Base-by-base conservation (phyloP, 2,797 vertebrate species). In the Typhlichthys eigenmanni region DNA sequence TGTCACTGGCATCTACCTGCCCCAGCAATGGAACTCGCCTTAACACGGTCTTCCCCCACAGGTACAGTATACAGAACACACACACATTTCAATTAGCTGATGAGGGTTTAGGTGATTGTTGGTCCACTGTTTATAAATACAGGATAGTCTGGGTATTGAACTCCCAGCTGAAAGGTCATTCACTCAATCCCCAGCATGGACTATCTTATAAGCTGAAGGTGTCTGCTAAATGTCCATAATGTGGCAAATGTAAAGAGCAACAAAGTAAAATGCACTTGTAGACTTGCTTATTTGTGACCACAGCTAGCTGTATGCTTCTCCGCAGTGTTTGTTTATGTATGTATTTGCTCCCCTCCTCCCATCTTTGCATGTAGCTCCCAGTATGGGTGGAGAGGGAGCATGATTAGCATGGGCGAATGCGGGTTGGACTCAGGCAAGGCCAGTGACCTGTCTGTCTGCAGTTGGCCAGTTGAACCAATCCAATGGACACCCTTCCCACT, bases 351-450 rank as follows among this genome's bases (percentile, higher is more conserved):
- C 2, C 32, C 50, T 24, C 4, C 17, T 5, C 13, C 13, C 47
- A 6, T 57, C 19, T 62, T 1, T 75, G 13, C 71, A 1, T 70
- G 68, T 24, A 96, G 95, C 55, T 93, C 92, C 69, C 93, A 89
- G 68, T 94, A 92, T 0, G 91, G 88, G 0, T 94, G 94, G 94
- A 91, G 94, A 63, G 85, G 91, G 0, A 96, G 95, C 7, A 93
- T 92, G 55, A 83, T 89, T 86, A 96, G 94, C 72, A 47, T 95
- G 70, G 95, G 93, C 0, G 95, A 96, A 0, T 92, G 92, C 0
- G 93, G 95, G 84, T 76, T 95, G 55, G 95, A 96, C 85, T 96
- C 95, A 0, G 95, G 95, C 7, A 96, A 96, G 81, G 95, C 94
- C 80, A 96, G 95, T 0, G 95, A 96, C 60, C 89, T 95, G 51